These are phyloP conservation scores for Noctua janthe DNA, from an alignment of 2,888 invertebrate genomes.

Conservation along the genomic window DNA sequence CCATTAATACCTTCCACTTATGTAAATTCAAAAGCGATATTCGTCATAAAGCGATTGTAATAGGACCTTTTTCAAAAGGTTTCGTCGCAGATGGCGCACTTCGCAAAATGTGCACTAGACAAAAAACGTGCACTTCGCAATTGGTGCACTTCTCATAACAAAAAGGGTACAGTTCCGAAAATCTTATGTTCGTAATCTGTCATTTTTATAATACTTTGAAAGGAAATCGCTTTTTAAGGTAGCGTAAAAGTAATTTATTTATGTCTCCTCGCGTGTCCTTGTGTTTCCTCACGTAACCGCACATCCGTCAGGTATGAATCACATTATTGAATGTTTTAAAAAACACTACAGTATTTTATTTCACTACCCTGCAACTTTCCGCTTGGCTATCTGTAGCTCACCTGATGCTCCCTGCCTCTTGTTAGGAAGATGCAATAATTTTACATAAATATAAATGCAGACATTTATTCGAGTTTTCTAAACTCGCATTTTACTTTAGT, in stretches of 20 bases:
- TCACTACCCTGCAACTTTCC: constrained; percentile 26
- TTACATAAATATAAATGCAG: constrained; percentile 45
- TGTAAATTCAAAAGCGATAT: background rate
- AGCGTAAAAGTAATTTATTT: background rate
- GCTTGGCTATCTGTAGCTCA: constrained; percentile 53
- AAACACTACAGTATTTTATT: constrained; percentile 30
- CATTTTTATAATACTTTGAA: background rate
- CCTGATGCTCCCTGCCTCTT: constrained; percentile 65
- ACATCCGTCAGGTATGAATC: constrained; percentile 32
- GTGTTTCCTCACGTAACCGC: background rate
- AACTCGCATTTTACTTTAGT: background rate
- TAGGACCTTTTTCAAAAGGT: background rate
- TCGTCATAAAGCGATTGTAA: background rate
- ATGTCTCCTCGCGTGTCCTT: background rate
- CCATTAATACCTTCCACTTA: background rate
- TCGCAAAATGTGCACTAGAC: background rate
- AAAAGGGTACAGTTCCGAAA: background rate
- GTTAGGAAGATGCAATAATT: constrained; percentile 62
- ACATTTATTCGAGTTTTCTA: background rate
- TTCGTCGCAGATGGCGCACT: background rate
- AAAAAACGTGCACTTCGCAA: background rate
- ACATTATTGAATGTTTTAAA: constrained; percentile 1
- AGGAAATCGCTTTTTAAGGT: background rate
- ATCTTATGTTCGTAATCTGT: background rate
- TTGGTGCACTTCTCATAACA: background rate